These are phyloP conservation scores for Gouania willdenowi DNA, from an alignment of 2,797 vertebrate species.

Conservation along the genomic window DNA sequence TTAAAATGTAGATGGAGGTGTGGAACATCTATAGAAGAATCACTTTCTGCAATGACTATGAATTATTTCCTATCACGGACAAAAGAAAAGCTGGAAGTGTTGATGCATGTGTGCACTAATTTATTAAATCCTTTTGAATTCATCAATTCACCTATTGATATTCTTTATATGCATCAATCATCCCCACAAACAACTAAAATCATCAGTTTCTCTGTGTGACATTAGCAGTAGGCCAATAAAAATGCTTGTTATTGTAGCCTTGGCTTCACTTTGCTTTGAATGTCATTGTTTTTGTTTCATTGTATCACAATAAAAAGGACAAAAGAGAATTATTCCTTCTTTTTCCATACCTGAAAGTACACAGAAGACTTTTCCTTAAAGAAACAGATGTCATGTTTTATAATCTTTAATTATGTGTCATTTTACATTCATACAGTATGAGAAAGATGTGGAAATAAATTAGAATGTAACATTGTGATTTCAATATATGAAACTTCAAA, in stretches of 20 bases:
- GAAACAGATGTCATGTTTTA: too few species aligned
- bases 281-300: not conserved
- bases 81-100: constrained; percentile 25
- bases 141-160: too few species aligned
- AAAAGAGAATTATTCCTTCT: not conserved
- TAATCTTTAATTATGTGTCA: too few species aligned
- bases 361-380: too few species aligned
- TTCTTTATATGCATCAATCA: too few species aligned
- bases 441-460: too few species aligned
- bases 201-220: too few species aligned
- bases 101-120: constrained; percentile 51
- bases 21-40: constrained; percentile 5
- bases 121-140: constrained; percentile 39
- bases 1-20: constrained; percentile 10
- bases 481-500: too few species aligned
- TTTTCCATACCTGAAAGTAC: not conserved
- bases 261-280: not conserved
- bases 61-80: constrained; percentile 2
- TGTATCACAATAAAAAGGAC: not conserved
- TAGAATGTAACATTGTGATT: too few species aligned
- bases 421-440: too few species aligned
- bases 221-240: not conserved
- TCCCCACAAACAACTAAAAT: not conserved
- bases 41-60: constrained; percentile 3
- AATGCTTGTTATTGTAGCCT: not conserved